phyloP scores from a whole-genome alignment of 2,888 invertebrate species.

The Ennomos quercinarius region DNA sequence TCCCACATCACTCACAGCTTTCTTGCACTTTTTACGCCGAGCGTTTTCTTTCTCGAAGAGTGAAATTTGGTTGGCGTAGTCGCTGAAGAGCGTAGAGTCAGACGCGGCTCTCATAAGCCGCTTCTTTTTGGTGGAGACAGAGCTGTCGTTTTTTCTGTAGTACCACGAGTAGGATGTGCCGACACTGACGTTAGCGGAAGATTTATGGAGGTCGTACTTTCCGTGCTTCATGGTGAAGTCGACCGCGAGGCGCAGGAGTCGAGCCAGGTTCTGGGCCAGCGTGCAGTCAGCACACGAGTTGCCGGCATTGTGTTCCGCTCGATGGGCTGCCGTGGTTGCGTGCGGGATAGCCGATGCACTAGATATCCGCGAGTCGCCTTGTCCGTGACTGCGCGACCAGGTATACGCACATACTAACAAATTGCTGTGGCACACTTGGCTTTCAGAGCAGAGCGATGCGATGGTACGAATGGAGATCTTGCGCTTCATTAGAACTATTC shows the following conservation, averaged over 20 bases:
- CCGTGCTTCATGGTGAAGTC: conserved; percentile 80
- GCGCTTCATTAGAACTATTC: conserved; percentile 42
- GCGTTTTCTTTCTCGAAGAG: conserved; percentile 73
- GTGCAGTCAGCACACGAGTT: conserved; percentile 65
- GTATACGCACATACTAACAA: conserved; percentile 62
- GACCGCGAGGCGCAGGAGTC: conserved; percentile 62
- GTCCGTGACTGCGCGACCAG: conserved; percentile 63
- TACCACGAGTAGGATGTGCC: conserved; percentile 83
- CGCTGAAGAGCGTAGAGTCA: conserved; percentile 82
- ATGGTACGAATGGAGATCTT: conserved; percentile 70
- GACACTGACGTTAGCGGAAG: conserved; percentile 75
- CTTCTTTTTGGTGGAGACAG: conserved; percentile 62
- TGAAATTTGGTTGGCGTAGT: conserved; percentile 79
- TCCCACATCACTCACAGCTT: conserved; percentile 72
- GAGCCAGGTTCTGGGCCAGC: conserved; percentile 64
- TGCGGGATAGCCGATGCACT: conserved; percentile 64
- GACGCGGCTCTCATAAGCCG: conserved; percentile 71
- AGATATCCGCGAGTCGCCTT: conserved; percentile 49
- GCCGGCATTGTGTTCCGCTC: conserved; percentile 72
- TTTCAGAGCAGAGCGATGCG: conserved; percentile 78
- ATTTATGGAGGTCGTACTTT: conserved; percentile 82
- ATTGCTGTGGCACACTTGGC: conserved; percentile 69
- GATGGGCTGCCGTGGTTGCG: conserved; percentile 56
- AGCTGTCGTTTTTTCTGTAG: conserved; percentile 75
- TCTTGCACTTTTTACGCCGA: conserved; percentile 69